Conservation (phyloP, 2,888 invertebrate species). For the Drosophila macrospina region DNA sequence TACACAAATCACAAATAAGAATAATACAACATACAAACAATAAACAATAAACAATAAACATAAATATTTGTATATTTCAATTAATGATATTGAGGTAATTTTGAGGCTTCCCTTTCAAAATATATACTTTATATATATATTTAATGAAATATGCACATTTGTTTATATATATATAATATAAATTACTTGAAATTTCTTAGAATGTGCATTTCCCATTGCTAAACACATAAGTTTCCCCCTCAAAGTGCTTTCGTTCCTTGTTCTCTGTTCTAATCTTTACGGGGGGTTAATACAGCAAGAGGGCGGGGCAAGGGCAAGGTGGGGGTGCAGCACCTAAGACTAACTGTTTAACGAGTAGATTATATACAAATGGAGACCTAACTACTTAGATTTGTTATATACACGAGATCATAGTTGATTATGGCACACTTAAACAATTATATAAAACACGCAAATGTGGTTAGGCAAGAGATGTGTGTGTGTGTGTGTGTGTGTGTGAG, state of each 20-base stretch:
- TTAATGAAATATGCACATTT: neutral
- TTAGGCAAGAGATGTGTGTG: slow-evolving; percentile 43
- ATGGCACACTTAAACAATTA: slow-evolving; percentile 20
- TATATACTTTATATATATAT: neutral
- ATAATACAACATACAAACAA: slow-evolving; percentile 55
- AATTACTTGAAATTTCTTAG: neutral
- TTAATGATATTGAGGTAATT: too few relatives aligned
- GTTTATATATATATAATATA: neutral
- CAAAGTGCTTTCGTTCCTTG: slow-evolving; percentile 3
- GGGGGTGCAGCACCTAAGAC: slow-evolving; percentile 21
- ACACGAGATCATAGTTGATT: slow-evolving; percentile 17
- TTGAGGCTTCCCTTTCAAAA: neutral
- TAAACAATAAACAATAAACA: slow-evolving; percentile 10
- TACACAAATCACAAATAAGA: slow-evolving; percentile 58
- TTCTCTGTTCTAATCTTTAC: neutral
- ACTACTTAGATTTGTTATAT: slow-evolving; percentile 25
- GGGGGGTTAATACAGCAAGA: slow-evolving; percentile 10
- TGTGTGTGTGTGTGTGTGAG: slow-evolving; percentile 3
- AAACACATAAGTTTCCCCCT: neutral
- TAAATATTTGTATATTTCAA: slow-evolving; percentile 1
- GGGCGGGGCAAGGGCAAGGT: neutral
- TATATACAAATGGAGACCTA: slow-evolving; percentile 22
- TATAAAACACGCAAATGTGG: slow-evolving; percentile 56
- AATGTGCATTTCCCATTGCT: neutral
- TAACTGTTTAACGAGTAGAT: slow-evolving; percentile 15